Base-by-base conservation (phyloP, 2,797 vertebrate genomes). In the Falco cherrug region DNA sequence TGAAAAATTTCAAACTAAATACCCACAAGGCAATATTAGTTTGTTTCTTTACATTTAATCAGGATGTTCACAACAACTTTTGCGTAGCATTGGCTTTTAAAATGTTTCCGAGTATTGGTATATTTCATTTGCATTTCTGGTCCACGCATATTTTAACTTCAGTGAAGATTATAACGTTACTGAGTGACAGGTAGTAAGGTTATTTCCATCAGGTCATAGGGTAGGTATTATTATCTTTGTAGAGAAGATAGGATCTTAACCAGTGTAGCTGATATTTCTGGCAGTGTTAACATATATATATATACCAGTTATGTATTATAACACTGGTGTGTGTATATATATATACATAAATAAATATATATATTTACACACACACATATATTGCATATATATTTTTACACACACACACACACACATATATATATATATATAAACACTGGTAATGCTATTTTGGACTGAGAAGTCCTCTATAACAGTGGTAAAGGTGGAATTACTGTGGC, bases 11-110 rank as follows among this genome's bases (percentile, higher is more conserved):
- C 22, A 80, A 70, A 74, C 68, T 76, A 70, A 83, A 59, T 48
- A 75, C 17, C 9, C 33, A 65, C 12, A 79, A 71, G n/a, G 14
- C 20, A 75, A 25, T 67, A 61, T 39, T 33, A 26, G 3, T 28
- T 37, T 59, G 8, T 73, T 93, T 89, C 7, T 69, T 87, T 69
- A 28, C 9, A 18, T 74, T 80, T 74, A 35, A 70, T 7, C 8
- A 31, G 8, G 19, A 31, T 0, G 0, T 51, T 77, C 67, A 1
- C 4, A 82, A 73, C 4, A 76, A 29, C n/a, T 84, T 81, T 56
- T 80, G 11, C 28, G 70, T 76, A 70, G 21, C 14, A 5, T 9
- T 54, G 26, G 6, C 4, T 83, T 87, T 93, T 24, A 73, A 81
- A 91, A 86, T 56, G 6, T 83, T 79, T 61, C 31, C 16, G 41